These are phyloP conservation scores for Neomonachus schauinslandi DNA, from an alignment of 2,113 vertebrate species.

Conservation along the genomic window DNA sequence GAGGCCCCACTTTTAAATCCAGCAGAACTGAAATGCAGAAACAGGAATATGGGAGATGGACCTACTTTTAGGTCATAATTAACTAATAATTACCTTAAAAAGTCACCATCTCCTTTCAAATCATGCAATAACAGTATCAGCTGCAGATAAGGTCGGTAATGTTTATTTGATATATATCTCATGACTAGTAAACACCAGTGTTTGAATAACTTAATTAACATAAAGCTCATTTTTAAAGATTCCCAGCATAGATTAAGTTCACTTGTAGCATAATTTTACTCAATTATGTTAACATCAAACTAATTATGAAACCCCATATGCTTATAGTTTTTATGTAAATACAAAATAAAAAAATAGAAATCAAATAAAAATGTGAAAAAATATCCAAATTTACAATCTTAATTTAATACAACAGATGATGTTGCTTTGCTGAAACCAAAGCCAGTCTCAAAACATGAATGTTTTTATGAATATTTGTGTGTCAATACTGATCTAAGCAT, in stretches of 20 bases:
- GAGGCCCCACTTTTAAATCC: background rate
- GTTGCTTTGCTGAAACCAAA: conserved; percentile 53
- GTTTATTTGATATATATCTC: background rate
- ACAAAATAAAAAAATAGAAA: conserved; percentile 66
- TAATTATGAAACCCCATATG: conserved; percentile 68
- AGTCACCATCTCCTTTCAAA: background rate
- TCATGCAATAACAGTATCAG: background rate
- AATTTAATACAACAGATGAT: conserved; percentile 66
- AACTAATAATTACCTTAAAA: background rate
- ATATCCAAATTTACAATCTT: conserved; percentile 41
- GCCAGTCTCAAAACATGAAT: conserved; percentile 20
- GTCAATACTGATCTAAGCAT: background rate
- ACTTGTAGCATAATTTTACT: conserved; percentile 49
- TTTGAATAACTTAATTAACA: conserved; percentile 3
- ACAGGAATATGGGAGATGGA: background rate
- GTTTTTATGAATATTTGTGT: conserved; percentile 30
- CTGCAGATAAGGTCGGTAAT: background rate
- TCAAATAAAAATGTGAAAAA: conserved; percentile 61
- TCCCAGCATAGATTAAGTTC: background rate
- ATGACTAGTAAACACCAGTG: background rate
- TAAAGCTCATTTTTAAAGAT: background rate
- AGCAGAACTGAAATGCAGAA: background rate
- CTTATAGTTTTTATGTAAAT: conserved; percentile 56
- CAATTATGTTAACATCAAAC: conserved; percentile 51
- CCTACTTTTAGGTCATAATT: background rate